phyloP scores from a whole-genome alignment of 2,797 vertebrate genomes.

The Lagodon rhomboides region DNA sequence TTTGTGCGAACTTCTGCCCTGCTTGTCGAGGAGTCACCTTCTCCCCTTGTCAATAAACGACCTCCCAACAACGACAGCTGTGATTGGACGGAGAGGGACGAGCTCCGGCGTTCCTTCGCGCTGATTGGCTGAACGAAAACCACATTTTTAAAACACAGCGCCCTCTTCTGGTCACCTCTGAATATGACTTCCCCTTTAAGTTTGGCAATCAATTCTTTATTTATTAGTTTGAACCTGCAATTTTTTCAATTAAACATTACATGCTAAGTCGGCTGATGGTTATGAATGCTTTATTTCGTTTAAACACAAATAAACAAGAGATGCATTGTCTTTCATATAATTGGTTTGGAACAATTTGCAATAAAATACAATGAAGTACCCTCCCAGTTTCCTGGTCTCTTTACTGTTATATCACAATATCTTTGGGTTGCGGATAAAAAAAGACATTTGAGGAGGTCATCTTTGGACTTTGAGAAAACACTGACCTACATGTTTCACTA shows the following conservation, averaged over 20 bases:
- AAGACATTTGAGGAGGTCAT: no score
- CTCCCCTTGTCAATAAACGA: conserved; percentile 59
- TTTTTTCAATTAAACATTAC: background rate
- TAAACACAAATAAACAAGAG: background rate
- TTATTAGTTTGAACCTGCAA: background rate
- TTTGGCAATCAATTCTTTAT: background rate
- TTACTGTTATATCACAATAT: no score
- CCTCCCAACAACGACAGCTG: conserved; percentile 57
- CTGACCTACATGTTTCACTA: no score
- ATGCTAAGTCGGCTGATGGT: background rate
- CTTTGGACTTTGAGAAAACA: no score
- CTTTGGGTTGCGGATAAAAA: no score
- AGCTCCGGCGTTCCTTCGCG: background rate
- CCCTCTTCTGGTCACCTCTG: conserved; percentile 19
- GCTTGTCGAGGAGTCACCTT: conserved; percentile 83
- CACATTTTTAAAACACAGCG: background rate
- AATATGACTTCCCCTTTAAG: fast-evolving
- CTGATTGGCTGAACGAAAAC: conserved; percentile 45
- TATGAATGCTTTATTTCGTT: background rate
- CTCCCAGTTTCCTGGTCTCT: no score
- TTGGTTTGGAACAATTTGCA: background rate
- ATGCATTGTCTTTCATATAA: background rate
- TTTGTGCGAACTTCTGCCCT: fast-evolving
- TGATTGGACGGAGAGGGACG: conserved; percentile 68
- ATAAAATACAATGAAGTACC: no score